phyloP scores from a whole-genome alignment of 2,113 vertebrate species.

The western clawed frog (Xenopus tropicalis) region UCB_Xtro_10.0 CM004446.2:64545501-64546000 shows the following conservation, averaged over 20 bases:
- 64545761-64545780: slow-evolving; percentile 50
- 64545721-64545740: accelerated
- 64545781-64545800: slow-evolving; percentile 50
- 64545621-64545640: too few relatives aligned
- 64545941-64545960: not conserved
- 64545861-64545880: slow-evolving; percentile 68
- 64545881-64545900: slow-evolving; percentile 55
- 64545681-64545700: not conserved
- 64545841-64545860: slow-evolving; percentile 60
- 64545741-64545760: slow-evolving; percentile 43
- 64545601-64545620: too few relatives aligned
- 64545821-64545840: slow-evolving; percentile 48
- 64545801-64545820: slow-evolving; percentile 51
- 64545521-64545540: too few relatives aligned
- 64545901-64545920: slow-evolving; percentile 50
- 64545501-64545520: too few relatives aligned
- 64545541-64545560: too few relatives aligned
- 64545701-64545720: not conserved
- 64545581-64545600: too few relatives aligned
- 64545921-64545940: slow-evolving; percentile 16
- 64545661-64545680: not conserved
- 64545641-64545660: too few relatives aligned
- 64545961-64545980: not conserved
- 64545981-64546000: slow-evolving; percentile 15
- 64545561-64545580: too few relatives aligned